Evolutionary conservation across 2,888 invertebrate species (phyloP).

Genomic region (Habroteleia sp.): DNA sequence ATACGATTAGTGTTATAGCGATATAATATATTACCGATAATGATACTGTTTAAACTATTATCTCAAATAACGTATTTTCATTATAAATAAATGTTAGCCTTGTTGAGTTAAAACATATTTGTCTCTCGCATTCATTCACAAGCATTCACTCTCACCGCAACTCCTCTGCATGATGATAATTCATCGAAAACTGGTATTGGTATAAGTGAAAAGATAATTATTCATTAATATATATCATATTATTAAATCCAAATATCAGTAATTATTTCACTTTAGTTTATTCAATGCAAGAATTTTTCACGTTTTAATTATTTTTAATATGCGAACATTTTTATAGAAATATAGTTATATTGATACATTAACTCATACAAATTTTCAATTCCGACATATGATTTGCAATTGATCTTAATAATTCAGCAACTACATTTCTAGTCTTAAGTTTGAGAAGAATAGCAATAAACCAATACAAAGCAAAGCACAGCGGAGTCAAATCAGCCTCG

Average conservation of each 20-base stretch:
- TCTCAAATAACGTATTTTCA: conserved; percentile 82
- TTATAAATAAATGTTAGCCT: conserved; percentile 82
- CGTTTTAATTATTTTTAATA: too few relatives aligned
- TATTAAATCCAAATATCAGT: too few relatives aligned
- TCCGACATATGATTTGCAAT: too few relatives aligned
- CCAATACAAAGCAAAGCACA: conserved; percentile 50
- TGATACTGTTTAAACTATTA: conserved; percentile 81
- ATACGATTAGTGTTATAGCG: conserved; percentile 81
- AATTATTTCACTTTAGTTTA: too few relatives aligned
- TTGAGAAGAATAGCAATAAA: conserved; percentile 8
- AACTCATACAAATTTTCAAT: too few relatives aligned
- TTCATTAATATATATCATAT: too few relatives aligned
- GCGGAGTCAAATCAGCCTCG: conserved; percentile 25
- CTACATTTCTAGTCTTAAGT: conserved; percentile 4
- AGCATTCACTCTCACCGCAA: conserved; percentile 67
- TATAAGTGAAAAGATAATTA: too few relatives aligned
- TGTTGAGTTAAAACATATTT: conserved; percentile 80
- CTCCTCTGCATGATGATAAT: conserved; percentile 50
- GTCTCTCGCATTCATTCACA: conserved; percentile 68
- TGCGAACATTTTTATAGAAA: too few relatives aligned
- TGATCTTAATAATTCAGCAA: too few relatives aligned
- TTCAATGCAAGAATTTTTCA: too few relatives aligned
- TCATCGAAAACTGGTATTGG: too few relatives aligned
- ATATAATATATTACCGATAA: conserved; percentile 81
- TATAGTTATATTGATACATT: too few relatives aligned